Evolutionary conservation across 2,113 vertebrate genomes (phyloP), one percentile per base, ranked within the genome.

Genomic region (Gambusia affinis): DNA sequence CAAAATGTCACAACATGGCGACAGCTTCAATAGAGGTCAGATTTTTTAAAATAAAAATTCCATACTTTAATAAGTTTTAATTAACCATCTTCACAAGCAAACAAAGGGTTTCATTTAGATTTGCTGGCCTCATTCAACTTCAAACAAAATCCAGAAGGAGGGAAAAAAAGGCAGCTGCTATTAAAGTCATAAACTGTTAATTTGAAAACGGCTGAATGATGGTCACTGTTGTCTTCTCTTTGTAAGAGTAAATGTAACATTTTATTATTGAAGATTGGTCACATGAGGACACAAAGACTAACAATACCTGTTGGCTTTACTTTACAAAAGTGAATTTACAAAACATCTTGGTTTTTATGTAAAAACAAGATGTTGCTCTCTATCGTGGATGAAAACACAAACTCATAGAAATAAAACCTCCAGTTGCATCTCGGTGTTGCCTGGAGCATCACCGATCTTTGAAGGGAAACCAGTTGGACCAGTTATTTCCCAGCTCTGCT

Each of bases 131-230:
- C 75, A 79, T 87, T 89, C 75, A 77, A 81, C 79, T 68, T 88
- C 87, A 87, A 84, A 85, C 85, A 87, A 88, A 90, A 82, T 83
- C 79, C 85, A 80, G 87, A 82, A 82, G 85, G 85, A 87, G 72
- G 12, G 60, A 68, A 39, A 37, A 37, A 70, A 47, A 42, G 79
- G 79, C 83, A 87, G 83, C 79, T 87, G 89, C 77, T 51, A 1
- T 67, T 69, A 64, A 62, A 75, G 51, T 54, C 75, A 87, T 81
- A 84, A 89, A 79, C 68, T 64, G n/a, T 39, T 84, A 22, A 61
- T 82, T 74, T 82, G 33, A 70, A 82, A 87, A 74, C 27, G 70
- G 3, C 60, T 47, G 5, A 47, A 17, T 47, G 44, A 47, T 19
- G 15, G 12, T 61, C 27, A 29, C n/a, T 12, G 1, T 28, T 3